Evolutionary conservation across 2,888 invertebrate genomes (phyloP).

Genomic region (Rotaria socialis): DNA sequence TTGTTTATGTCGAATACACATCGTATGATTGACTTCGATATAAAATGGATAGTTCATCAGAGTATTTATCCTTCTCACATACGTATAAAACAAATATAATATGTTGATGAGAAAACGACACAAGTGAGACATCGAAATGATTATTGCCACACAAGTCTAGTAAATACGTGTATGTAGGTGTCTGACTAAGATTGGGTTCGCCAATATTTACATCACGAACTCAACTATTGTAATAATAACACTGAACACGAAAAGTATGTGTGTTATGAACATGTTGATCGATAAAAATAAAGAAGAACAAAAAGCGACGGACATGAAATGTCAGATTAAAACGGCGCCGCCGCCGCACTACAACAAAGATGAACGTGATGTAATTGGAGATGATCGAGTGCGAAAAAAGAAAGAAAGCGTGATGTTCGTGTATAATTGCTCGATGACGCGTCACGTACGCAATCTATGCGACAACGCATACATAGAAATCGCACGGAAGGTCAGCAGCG

Average conservation of each 20-base stretch:
- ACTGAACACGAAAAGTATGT: background rate
- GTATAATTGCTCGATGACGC: slow-evolving; percentile 14
- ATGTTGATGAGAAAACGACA: background rate
- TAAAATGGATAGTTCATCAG: background rate
- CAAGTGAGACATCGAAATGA: background rate
- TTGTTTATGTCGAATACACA: background rate
- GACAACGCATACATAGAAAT: background rate
- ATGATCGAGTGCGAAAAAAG: background rate
- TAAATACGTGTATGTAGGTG: background rate
- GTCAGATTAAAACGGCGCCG: background rate
- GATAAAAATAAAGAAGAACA: background rate
- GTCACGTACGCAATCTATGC: background rate
- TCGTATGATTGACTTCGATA: background rate
- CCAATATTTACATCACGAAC: slow-evolving; percentile 16
- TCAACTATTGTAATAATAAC: background rate
- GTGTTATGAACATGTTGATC: background rate
- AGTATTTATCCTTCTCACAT: background rate
- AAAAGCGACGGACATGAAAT: background rate
- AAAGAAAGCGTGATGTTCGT: background rate
- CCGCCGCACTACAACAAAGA: background rate
- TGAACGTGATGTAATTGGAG: slow-evolving; percentile 29
- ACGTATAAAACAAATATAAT: background rate
- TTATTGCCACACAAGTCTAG: background rate
- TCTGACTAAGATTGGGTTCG: background rate
- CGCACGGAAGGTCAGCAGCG: background rate